phyloP scores from a whole-genome alignment of 2,797 vertebrate species.

The Darevskia nairensis region DNA sequence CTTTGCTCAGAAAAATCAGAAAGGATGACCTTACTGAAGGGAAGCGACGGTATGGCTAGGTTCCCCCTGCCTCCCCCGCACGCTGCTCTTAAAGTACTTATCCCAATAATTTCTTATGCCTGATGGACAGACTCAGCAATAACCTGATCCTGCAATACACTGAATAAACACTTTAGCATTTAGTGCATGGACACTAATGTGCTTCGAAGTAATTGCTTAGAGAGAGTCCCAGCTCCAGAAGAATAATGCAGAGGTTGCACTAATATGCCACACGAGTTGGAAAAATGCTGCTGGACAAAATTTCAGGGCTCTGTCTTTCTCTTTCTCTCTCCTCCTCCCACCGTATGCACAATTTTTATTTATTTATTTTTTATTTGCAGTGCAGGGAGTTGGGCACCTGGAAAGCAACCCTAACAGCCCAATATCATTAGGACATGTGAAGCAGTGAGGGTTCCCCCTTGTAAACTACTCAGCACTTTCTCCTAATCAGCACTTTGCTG shows the following conservation, averaged over 20 bases:
- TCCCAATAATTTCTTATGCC: slow-evolving; percentile 66
- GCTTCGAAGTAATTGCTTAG: slow-evolving; percentile 75
- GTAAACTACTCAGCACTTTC: too few relatives aligned
- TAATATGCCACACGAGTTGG: slow-evolving; percentile 33
- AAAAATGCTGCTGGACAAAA: slow-evolving; percentile 45
- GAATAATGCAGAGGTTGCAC: slow-evolving; percentile 72
- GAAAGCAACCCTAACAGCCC: not conserved
- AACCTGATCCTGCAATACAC: slow-evolving; percentile 71
- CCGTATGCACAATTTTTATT: slow-evolving; percentile 31
- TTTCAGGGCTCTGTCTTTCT: slow-evolving; percentile 37
- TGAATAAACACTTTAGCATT: slow-evolving; percentile 78
- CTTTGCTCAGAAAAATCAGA: slow-evolving; percentile 36
- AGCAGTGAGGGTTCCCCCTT: not conserved
- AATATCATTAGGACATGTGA: not conserved
- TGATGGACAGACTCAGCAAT: slow-evolving; percentile 77
- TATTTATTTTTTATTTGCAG: slow-evolving; percentile 35
- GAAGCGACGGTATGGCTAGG: not conserved
- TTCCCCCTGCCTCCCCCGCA: slow-evolving; percentile 31
- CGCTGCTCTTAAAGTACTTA: slow-evolving; percentile 71
- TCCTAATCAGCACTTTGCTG: too few relatives aligned
- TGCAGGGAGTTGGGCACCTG: slow-evolving; percentile 33
- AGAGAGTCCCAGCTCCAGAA: slow-evolving; percentile 69
- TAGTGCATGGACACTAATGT: slow-evolving; percentile 71
- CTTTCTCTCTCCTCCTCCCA: not conserved
- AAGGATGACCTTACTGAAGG: slow-evolving; percentile 28